These are phyloP conservation scores for Nymphicus hollandicus DNA, from an alignment of 2,113 vertebrate species.

Conservation along the genomic window DNA sequence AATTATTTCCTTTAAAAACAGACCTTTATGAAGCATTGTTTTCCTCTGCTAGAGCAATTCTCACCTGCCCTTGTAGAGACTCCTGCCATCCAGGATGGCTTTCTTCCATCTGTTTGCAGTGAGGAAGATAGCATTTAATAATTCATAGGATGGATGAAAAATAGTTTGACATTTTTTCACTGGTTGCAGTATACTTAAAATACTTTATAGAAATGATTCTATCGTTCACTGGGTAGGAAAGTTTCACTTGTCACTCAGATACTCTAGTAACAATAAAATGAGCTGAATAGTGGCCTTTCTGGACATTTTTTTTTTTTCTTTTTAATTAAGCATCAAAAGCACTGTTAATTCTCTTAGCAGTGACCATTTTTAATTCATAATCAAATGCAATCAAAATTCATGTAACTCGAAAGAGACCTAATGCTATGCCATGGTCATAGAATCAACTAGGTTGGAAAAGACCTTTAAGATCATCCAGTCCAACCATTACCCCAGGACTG, in stretches of 20 bases:
- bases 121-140: not conserved
- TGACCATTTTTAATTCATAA: not conserved
- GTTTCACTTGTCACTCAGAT: not conserved
- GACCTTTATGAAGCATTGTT: not conserved
- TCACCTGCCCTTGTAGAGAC: not conserved
- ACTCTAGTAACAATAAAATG: not conserved
- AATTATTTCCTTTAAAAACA: not conserved
- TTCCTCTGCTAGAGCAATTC: not conserved
- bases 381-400: not conserved
- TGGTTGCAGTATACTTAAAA: not conserved
- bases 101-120: not conserved
- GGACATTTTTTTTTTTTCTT: not conserved
- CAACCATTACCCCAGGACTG: not conserved
- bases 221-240: not conserved
- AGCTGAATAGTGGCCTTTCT: not conserved
- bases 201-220: not conserved
- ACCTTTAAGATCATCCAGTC: not conserved
- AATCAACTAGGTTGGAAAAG: not conserved
- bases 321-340: fast-evolving
- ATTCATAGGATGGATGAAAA: not conserved
- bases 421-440: not conserved
- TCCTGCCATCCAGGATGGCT: not conserved
- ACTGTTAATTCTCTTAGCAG: not conserved
- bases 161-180: not conserved
- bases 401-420: not conserved